phyloP scores from a whole-genome alignment of 2,888 invertebrate genomes.

The Microdon myrmicae region DNA sequence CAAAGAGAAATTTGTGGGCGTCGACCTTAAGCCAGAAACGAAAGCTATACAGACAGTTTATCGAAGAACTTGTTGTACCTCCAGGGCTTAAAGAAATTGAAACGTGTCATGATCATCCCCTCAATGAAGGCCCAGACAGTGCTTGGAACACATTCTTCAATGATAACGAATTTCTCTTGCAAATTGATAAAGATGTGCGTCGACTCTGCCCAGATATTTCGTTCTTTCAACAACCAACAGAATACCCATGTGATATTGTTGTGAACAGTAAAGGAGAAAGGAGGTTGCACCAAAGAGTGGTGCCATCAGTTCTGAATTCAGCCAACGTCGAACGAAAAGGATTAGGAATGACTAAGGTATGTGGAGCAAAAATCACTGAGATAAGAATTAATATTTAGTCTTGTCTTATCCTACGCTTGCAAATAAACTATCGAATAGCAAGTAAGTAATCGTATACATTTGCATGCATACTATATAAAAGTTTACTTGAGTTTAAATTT shows the following conservation, averaged over 20 bases:
- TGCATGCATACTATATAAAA: neutral
- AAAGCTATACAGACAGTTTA: slow-evolving; percentile 82
- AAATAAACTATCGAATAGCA: too few species aligned
- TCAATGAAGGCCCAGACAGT: slow-evolving; percentile 93
- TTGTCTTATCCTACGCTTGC: too few species aligned
- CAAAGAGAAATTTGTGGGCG: slow-evolving; percentile 75
- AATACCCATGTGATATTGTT: slow-evolving; percentile 85
- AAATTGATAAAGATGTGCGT: slow-evolving; percentile 97
- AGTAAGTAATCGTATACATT: slow-evolving; percentile 29
- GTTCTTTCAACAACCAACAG: slow-evolving; percentile 95
- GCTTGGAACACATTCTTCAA: slow-evolving; percentile 95
- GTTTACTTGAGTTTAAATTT: neutral
- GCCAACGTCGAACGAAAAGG: slow-evolving; percentile 90
- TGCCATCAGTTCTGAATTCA: slow-evolving; percentile 84
- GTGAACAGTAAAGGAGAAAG: slow-evolving; percentile 85
- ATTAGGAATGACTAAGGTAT: slow-evolving; percentile 88
- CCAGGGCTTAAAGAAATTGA: slow-evolving; percentile 76
- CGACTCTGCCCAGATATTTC: slow-evolving; percentile 95
- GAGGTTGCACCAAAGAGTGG: slow-evolving; percentile 87
- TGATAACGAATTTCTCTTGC: slow-evolving; percentile 96
- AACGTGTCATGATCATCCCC: slow-evolving; percentile 80
- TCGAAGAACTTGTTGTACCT: slow-evolving; percentile 88
- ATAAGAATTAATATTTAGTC: slow-evolving; percentile 5
- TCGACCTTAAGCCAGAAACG: slow-evolving; percentile 79
- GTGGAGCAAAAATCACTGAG: slow-evolving; percentile 22